These are phyloP conservation scores for Tetrax tetrax DNA, from an alignment of 2,113 vertebrate genomes.

Conservation along the genomic window DNA sequence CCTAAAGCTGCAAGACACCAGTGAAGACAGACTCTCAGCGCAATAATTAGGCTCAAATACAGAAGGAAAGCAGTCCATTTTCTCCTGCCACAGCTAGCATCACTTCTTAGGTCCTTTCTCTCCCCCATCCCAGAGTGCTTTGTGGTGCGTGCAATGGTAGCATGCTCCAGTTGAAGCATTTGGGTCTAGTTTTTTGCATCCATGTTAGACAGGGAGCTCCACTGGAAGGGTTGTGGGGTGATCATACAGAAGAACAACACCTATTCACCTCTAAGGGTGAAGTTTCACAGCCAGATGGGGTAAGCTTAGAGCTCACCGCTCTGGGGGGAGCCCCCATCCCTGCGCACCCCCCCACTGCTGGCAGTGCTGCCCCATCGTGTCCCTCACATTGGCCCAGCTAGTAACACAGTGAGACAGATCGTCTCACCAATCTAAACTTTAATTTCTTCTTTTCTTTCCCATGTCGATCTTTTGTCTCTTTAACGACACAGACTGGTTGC, in stretches of 20 bases:
- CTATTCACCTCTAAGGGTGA: background rate
- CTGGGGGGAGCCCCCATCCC: background rate
- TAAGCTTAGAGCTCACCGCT: background rate
- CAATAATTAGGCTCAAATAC: constrained; percentile 15
- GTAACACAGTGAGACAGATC: background rate
- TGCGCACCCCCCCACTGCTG: fast-evolving
- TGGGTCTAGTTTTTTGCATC: background rate
- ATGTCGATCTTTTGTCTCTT: background rate
- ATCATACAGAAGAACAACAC: background rate
- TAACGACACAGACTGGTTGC: background rate
- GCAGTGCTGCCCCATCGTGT: fast-evolving
- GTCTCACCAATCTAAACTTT: background rate
- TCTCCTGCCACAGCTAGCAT: background rate
- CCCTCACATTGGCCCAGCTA: background rate
- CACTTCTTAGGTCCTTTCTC: background rate
- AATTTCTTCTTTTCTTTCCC: background rate
- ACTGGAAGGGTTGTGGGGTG: background rate
- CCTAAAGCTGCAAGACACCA: background rate
- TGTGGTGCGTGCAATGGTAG: background rate
- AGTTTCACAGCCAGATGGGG: background rate
- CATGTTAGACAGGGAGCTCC: background rate
- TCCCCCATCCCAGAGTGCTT: background rate
- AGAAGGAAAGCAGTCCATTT: constrained; percentile 8
- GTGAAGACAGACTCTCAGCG: background rate
- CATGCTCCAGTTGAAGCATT: background rate